Conservation (phyloP, 2,888 invertebrate genomes). For the Alloscopus bannaensis region DNA sequence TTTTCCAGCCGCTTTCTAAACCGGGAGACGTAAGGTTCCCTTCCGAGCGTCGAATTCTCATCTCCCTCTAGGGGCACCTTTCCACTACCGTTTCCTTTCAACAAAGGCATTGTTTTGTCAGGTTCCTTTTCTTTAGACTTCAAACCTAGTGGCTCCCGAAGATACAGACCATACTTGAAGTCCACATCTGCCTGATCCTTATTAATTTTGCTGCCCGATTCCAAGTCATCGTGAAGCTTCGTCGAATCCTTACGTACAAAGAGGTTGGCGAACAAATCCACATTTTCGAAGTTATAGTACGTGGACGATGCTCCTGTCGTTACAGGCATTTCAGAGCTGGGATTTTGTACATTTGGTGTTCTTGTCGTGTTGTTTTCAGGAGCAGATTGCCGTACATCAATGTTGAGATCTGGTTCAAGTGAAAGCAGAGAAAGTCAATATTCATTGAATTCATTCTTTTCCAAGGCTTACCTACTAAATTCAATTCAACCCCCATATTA, state of each 20-base stretch:
- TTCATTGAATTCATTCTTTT: neutral
- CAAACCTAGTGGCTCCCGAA: neutral
- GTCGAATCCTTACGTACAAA: conserved; percentile 11
- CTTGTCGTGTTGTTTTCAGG: neutral
- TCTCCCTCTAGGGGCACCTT: conserved; percentile 12
- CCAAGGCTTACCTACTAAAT: neutral
- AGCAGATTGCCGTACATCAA: neutral
- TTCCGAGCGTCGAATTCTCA: neutral
- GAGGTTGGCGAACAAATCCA: conserved; percentile 20
- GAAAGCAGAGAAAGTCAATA: neutral
- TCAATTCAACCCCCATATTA: no score
- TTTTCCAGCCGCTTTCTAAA: neutral
- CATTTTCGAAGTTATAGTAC: conserved; percentile 6
- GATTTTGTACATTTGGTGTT: neutral
- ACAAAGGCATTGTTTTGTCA: no score
- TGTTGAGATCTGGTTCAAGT: neutral
- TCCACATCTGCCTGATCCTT: neutral
- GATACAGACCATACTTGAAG: neutral
- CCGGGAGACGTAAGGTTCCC: neutral
- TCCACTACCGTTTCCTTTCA: neutral
- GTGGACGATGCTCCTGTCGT: neutral
- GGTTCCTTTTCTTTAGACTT: no score
- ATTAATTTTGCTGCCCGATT: neutral
- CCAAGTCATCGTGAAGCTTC: conserved; percentile 7
- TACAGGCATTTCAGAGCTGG: neutral